Evolutionary conservation across 2,113 vertebrate species (phyloP).

Genomic region (Antechinus flavipes): DNA sequence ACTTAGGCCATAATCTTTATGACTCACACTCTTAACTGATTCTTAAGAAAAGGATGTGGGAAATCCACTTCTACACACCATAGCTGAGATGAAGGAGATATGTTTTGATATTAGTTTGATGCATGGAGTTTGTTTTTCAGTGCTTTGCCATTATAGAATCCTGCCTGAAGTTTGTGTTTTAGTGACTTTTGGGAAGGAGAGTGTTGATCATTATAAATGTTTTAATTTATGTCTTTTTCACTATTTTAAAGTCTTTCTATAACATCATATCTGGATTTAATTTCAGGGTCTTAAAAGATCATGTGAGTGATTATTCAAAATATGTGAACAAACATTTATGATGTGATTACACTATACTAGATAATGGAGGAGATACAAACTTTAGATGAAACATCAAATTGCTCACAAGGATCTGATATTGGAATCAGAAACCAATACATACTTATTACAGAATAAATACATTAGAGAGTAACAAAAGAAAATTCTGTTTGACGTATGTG

Average conservation of each 20-base stretch:
- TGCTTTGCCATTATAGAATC: neutral
- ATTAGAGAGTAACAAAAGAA: neutral
- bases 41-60: neutral
- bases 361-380: neutral
- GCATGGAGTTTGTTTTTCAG: neutral
- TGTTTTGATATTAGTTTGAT: neutral
- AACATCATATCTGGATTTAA: neutral
- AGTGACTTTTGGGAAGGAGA: neutral
- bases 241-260: neutral
- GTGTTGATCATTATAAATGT: neutral
- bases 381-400: neutral
- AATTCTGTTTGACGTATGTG: neutral
- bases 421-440: neutral
- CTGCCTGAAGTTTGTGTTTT: neutral
- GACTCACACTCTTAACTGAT: neutral
- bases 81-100: neutral
- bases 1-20: neutral
- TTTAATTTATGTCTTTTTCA: neutral
- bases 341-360: neutral
- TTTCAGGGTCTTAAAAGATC: neutral
- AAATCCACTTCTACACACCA: neutral
- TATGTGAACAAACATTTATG: neutral
- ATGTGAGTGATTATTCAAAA: neutral
- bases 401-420: neutral
- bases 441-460: neutral